Base-by-base conservation (phyloP, 2,888 invertebrate genomes). In the Apoda limacodes region DNA sequence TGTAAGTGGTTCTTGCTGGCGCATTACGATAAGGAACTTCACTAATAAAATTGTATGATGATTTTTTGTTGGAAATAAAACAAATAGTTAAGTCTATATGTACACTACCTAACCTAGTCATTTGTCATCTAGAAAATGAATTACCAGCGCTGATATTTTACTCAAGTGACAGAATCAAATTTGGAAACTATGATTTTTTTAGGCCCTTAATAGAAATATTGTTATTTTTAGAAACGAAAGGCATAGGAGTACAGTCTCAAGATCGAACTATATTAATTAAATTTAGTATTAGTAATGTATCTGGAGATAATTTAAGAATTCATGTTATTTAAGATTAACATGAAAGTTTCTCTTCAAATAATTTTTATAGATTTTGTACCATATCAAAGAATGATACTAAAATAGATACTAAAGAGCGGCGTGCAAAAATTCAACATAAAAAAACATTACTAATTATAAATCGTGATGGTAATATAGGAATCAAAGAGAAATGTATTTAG, bases 281-380 rank as follows among this genome's bases (percentile, higher is more conserved):
- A 28, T 51, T 49, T 38, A 23, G 24, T 21, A 23, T 47, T 12
- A 22, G 40, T 22, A 25, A 31, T 25, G 40, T 53, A 10, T 32
- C 41, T 24, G 53, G 53, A 6, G 55, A 55, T 33, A 53, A 55
- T 27, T 39, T 51, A 31, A 53, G 51, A 3, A 15, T 50, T 7
- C 44, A 54, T 30, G 34, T 37, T 9, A 38, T 52, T 22, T 40
- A 46, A 17, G 52, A 52, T 5, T 43, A 40, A 13, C 30, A 34
- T 11, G 48, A 52, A 43, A 47, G 41, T 28, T 55, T 55, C 42
- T 35, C 40, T 9, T 30, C 46, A 9, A 48, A 32, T 22, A 36
- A 45, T 38, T 54, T 32, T 34, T 54, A 53, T 38, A 43, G 55
- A 40, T 42, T 53, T 37, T 55, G 55, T 37, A 15, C 25, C 12